Evolutionary conservation across 2,797 vertebrate species (phyloP), one percentile per base, ranked within the genome.

Genomic region (Chrosomus eos): DNA sequence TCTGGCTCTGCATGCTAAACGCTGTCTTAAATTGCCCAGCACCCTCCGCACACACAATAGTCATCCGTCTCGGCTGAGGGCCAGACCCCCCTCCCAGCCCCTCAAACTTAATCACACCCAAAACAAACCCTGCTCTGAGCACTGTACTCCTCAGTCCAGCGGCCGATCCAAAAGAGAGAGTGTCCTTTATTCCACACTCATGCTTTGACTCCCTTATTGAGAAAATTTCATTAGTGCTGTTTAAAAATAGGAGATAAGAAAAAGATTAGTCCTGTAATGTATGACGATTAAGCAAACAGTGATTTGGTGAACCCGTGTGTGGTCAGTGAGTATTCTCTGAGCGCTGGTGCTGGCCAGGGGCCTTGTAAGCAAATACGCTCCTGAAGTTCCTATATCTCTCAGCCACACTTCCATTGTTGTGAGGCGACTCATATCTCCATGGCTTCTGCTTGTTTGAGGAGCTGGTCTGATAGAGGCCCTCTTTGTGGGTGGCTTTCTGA

Each of bases 361-460:
- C 74, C 86, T 84, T 83, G 85, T 86, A 70, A 84, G 89, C 79
- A 90, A 89, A 90, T 77, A 90, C 48, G 64, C 58, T 87, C 74
- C 55, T 87, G 74, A 84, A 74, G 74, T 85, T 82, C 73, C 79
- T 88, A 88, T 80, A 80, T 88, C 87, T 86, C 74, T 84, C 86
- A 64, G 89, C 84, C 89, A 90, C 89, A 90, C 89, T 90, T 90
- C 87, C 81, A 90, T 88, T 90, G 87, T 90, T 87, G 84, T 26
- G 74, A 84, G 85, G 76, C 43, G 7, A 81, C 80, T 90, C 81
- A 90, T 90, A 90, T 90, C 89, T 88, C 86, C 86, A 90, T 88
- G 89, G 89, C 87, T 90, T 88, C 88, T 88, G 89, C 82, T 88
- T 90, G 89, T 88, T 90, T 90, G 89, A 87, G 71, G 82, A 90